Evolutionary conservation across 2,888 invertebrate genomes (phyloP).

Genomic region (Nemoura dubitans): DNA sequence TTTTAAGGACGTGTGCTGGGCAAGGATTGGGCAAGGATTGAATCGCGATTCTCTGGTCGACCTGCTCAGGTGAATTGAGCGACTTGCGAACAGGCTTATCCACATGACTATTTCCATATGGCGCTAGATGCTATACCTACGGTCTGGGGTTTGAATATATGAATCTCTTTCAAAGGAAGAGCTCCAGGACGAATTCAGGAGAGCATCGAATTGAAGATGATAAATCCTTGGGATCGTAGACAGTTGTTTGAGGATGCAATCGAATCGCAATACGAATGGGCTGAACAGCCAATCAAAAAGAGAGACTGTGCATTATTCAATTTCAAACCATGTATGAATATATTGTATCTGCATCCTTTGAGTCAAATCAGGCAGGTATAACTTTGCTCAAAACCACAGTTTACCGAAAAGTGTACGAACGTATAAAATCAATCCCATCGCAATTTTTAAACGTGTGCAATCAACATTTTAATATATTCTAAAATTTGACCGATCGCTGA

Average conservation of each 20-base stretch:
- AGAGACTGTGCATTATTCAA: neutral
- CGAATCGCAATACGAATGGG: slow-evolving; percentile 29
- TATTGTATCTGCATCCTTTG: neutral
- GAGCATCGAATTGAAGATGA: slow-evolving; percentile 18
- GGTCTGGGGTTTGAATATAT: slow-evolving; percentile 35
- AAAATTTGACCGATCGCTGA: neutral
- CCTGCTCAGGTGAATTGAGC: neutral
- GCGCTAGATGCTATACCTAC: neutral
- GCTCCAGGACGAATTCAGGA: slow-evolving; percentile 14
- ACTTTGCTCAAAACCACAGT: no score
- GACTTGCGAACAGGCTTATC: neutral
- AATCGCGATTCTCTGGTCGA: neutral
- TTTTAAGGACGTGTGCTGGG: neutral
- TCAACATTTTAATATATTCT: neutral
- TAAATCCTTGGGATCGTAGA: slow-evolving; percentile 33
- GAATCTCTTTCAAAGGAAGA: slow-evolving; percentile 28
- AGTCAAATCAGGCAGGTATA: no score
- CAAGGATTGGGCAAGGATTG: neutral
- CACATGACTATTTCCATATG: neutral
- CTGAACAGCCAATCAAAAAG: slow-evolving; percentile 24
- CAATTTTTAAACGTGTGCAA: neutral
- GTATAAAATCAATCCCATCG: no score
- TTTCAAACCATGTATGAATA: neutral
- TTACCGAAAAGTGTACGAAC: no score
- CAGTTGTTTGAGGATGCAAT: slow-evolving; percentile 26